Evolutionary conservation across 2,113 vertebrate genomes (phyloP).

Genomic region (Microtus oregoni): DNA sequence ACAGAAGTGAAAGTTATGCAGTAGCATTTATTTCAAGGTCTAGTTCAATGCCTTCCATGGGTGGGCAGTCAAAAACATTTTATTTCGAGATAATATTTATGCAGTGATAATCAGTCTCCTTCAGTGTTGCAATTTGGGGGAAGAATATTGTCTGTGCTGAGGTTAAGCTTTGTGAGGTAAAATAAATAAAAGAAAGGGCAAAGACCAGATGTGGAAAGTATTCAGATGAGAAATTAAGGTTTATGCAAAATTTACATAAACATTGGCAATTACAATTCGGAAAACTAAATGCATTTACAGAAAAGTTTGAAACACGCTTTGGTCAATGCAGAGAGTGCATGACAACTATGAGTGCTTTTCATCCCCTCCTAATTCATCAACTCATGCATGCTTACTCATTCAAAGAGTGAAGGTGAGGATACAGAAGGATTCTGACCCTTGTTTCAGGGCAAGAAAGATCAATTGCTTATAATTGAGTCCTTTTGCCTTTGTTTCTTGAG

Average conservation of each 20-base stretch:
- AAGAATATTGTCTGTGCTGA: constrained; percentile 68
- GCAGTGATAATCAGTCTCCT: constrained; percentile 78
- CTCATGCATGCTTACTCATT: not conserved
- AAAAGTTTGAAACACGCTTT: constrained; percentile 64
- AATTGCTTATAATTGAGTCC: not conserved
- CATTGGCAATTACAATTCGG: constrained; percentile 51
- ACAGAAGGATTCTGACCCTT: constrained; percentile 13
- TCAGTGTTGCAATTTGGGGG: constrained; percentile 72
- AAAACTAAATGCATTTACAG: constrained; percentile 61
- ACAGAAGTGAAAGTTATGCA: constrained; percentile 73
- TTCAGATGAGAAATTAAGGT: constrained; percentile 73
- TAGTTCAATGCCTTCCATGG: constrained; percentile 71
- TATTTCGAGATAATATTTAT: constrained; percentile 79
- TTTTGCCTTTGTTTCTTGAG: constrained; percentile 66
- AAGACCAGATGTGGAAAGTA: constrained; percentile 67
- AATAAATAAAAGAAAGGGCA: constrained; percentile 78
- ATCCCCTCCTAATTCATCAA: not conserved
- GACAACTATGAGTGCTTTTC: constrained; percentile 18
- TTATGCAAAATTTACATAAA: constrained; percentile 71
- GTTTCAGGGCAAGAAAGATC: not conserved
- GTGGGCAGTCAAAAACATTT: constrained; percentile 76
- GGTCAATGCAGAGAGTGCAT: not conserved
- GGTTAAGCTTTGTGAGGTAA: constrained; percentile 69
- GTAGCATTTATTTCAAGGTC: constrained; percentile 74
- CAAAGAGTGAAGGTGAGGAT: not conserved